Base-by-base conservation (phyloP, 2,113 vertebrate genomes). In the Rhea americana region DNA sequence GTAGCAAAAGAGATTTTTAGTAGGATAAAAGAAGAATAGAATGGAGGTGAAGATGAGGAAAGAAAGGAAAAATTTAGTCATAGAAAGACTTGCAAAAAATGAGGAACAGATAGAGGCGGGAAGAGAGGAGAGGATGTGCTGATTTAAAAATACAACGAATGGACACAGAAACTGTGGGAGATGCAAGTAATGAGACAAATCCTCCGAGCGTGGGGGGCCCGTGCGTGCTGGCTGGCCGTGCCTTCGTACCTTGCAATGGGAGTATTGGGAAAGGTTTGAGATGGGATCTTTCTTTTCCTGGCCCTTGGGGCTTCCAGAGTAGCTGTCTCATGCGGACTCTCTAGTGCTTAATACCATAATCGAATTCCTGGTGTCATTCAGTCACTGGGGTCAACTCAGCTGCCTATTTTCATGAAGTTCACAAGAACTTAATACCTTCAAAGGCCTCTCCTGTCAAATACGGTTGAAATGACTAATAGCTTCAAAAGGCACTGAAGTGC, bases 171-270 rank as follows among this genome's bases (percentile, higher is more conserved):
- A 58, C 41, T 50, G n/a, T 11, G 10, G 62, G 32, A 87, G 61
- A 32, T 9, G 9, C 2, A 0, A 1, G 28, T 66, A 70, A 58
- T 13, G 3, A 79, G 47, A 76, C 51, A 68, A 72, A 51, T 62
- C 28, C 16, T 80, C 32, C 21, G 45, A 28, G 75, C 79, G 68
- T 48, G 70, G 25, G 68, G 39, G 12, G 8, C 21, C 9, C 1
- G 5, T 18, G 58, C 15, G 39, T 0, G 0, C 3, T 10, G 51
- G 25, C 35, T 53, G 25, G 18, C 48, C 43, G 45, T 56, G 35
- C 58, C 62, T 72, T 68, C 28, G 58, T 9, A 82, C n/a, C 14
- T 45, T 32, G 14, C 35, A 62, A 10, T 18, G 28, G 45, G 39
- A 56, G 17, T 56, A 83, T 53, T 51, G 51, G 4, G 8, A 81